phyloP scores from a whole-genome alignment of 2,888 invertebrate genomes.

The Phengaris alcon region DNA sequence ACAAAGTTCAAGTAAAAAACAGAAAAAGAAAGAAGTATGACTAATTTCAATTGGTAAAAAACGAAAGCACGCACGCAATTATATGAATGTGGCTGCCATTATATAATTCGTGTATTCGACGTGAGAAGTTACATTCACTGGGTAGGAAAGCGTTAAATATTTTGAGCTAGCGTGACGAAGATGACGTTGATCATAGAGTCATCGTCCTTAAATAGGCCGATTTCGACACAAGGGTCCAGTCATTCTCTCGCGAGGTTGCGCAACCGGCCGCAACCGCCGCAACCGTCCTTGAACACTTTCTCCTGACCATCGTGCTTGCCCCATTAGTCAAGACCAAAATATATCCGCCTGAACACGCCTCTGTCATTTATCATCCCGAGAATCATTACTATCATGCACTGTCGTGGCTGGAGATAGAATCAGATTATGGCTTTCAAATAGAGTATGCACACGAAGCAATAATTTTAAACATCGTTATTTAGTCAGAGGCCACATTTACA shows the following conservation, averaged over 20 bases:
- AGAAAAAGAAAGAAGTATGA: not conserved
- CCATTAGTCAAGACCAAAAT: slow-evolving; percentile 17
- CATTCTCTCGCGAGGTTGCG: slow-evolving; percentile 61
- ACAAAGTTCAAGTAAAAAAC: not conserved
- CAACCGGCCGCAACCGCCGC: slow-evolving; percentile 64
- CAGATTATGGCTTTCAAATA: slow-evolving; percentile 2
- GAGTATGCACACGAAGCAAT: not conserved
- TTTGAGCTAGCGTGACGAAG: slow-evolving; percentile 35
- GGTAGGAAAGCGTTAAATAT: not conserved
- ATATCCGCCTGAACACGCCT: slow-evolving; percentile 10
- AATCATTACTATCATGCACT: not conserved
- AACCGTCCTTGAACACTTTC: slow-evolving; percentile 72
- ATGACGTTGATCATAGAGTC: slow-evolving; percentile 47
- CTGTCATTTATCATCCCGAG: not conserved
- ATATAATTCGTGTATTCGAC: not conserved
- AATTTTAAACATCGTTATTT: not conserved
- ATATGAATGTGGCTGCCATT: slow-evolving; percentile 2
- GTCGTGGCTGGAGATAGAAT: not conserved
- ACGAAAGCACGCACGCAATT: slow-evolving; percentile 3
- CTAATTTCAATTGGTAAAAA: not conserved
- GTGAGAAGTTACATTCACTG: slow-evolving; percentile 6
- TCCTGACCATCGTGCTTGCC: slow-evolving; percentile 53
- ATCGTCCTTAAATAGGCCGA: slow-evolving; percentile 63
- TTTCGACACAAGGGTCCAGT: slow-evolving; percentile 54
- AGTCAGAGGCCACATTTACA: not conserved